Evolutionary conservation across 2,888 invertebrate genomes (phyloP), one percentile per base, ranked within the genome.

Genomic region (Melanophora roralis): DNA sequence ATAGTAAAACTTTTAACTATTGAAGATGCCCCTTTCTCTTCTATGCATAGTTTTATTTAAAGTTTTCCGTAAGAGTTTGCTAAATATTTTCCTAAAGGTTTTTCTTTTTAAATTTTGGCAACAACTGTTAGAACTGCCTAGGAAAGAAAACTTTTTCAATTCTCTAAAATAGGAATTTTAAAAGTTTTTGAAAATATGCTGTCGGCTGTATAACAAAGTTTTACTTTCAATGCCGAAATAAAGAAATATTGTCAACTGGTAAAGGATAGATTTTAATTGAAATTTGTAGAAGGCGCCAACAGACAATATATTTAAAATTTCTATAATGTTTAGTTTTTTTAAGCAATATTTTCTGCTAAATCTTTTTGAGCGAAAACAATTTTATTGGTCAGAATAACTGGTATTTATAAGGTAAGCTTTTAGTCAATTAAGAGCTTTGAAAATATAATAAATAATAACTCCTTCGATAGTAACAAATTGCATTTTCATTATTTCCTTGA

Each of bases 151-250:
- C 40, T 12, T 43, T n/a, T 43, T 59, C 53, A 14, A 53, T 59
- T 51, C 45, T 57, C 19, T 9, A 23, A 7, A 45, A 53, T 51
- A 74, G 64, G 69, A 69, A 78, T 78, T 78, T 78, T 65, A 78
- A 78, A 64, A 78, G 74, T 78, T 74, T 78, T 69, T 69, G 64
- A 51, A 53, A 69, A 74, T 45, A 36, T 14, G 43, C 32, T 53
- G 60, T n/a, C 12, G 49, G 27, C 9, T 38, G 27, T 45, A 55
- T 38, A 27, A 12, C 38, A 59, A 53, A n/a, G n/a, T 34, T 43
- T 49, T 19, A 14, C 27, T 34, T 65, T 40, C 32, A 5, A 43
- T 34, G 12, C 9, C n/a, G n/a, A n/a, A n/a, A 14, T n/a, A 53
- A 40, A 34, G 14, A 40, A 51, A 49, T 59, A 11, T 68, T 60